phyloP scores from a whole-genome alignment of 2,888 invertebrate genomes.

The Nasonia oneida region DNA sequence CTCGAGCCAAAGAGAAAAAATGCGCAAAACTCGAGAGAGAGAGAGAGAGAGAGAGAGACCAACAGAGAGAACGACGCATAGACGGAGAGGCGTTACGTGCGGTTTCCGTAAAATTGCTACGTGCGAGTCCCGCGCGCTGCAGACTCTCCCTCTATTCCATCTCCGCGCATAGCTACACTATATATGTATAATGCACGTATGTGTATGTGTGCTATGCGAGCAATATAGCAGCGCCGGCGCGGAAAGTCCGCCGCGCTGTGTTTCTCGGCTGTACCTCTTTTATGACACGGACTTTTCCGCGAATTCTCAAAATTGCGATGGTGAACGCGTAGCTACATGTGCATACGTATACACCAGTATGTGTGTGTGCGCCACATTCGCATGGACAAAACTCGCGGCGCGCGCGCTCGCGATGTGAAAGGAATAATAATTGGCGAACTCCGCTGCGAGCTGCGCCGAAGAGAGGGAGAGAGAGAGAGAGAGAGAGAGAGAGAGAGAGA shows the following conservation, averaged over 20 bases:
- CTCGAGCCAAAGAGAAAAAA: not conserved
- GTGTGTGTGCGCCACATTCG: not conserved
- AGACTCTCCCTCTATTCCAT: constrained; percentile 5
- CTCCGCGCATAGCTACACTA: not conserved
- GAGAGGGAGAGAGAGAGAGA: constrained; percentile 21
- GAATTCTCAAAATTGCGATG: constrained; percentile 63
- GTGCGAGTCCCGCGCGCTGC: constrained; percentile 59
- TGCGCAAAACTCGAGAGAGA: not conserved
- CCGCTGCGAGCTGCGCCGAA: not conserved
- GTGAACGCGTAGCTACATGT: constrained; percentile 14
- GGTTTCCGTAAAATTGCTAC: constrained; percentile 75
- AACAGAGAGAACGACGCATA: not conserved
- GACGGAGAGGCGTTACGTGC: constrained; percentile 71
- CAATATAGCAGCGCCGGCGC: constrained; percentile 10
- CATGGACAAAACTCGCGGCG: constrained; percentile 52
- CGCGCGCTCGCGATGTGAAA: constrained; percentile 56
- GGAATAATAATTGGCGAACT: constrained; percentile 63
- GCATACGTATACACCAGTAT: not conserved
- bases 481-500: not conserved
- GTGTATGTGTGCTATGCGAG: constrained; percentile 40
- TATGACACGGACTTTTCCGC: constrained; percentile 62
- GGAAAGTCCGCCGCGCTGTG: constrained; percentile 14
- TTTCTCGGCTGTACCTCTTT: constrained; percentile 48
- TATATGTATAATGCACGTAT: not conserved
- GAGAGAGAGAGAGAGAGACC: not conserved